Evolutionary conservation across 1,140 invertebrate species (phyloP), one percentile per base, ranked within the genome.

Genomic region (Leucophenga varia): DNA sequence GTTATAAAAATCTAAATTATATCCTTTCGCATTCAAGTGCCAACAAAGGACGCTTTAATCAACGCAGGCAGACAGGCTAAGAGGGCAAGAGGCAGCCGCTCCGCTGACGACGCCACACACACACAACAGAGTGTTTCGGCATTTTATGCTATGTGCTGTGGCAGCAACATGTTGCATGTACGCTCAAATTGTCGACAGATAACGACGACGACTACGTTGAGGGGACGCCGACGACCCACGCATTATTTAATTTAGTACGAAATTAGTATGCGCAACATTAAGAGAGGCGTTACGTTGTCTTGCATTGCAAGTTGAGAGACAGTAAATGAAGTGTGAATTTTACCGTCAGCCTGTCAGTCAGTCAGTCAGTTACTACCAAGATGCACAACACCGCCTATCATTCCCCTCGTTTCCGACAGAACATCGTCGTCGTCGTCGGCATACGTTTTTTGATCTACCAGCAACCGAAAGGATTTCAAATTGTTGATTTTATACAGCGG

Each of bases 181-280:
- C 43, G 25, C 54, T 55, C 17, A 43, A 18, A 17, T 41, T n/a
- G 38, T 30, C 39, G 21, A 22, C 20, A 41, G 25, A 46, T 21
- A 37, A 31, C 31, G 43, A 39, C 43, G 18, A 17, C 30, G 17
- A 53, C 35, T 19, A 25, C 35, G 22, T 34, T 38, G 38, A 55
- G 37, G 47, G 45, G 37, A 49, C 47, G 18, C 42, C 30, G 51
- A 36, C 48, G 58, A 57, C 64, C 59, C 59, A 67, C 63, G 59
- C 63, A 67, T 59, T 68, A 67, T 67, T 67, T 67, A 67, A 67
- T 67, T 63, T 67, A 59, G 64, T 59, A 67, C 59, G 63, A 67
- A 67, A 67, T 67, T 67, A 67, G 67, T 67, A 67, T 67, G 63
- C 56, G 63, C 63, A 50, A 63, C 63, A 67, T 67, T 67, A 67